Percentiles rank a stretch among this genome's conserved stretches.
Conservation (phyloP, 1,140 invertebrate species). For the Cylas formicarius region DNA sequence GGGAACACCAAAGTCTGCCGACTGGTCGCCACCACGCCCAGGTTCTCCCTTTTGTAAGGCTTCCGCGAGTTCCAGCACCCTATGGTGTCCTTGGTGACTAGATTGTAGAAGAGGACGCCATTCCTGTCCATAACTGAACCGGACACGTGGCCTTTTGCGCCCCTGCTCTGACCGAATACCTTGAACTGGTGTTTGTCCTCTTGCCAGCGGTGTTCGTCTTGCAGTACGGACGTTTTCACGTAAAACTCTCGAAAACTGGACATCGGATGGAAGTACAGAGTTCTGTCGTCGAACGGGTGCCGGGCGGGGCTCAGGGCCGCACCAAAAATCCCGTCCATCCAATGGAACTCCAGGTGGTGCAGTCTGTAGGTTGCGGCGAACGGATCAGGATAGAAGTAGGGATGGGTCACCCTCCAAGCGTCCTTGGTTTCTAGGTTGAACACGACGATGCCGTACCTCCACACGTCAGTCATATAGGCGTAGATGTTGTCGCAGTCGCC, state of each 20-base stretch:
- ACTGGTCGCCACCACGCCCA: conserved; percentile 53
- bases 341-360: conserved; percentile 68
- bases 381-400: conserved; percentile 70
- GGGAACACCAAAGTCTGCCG: conserved; percentile 61
- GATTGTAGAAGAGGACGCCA: conserved; percentile 70
- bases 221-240: conserved; percentile 56
- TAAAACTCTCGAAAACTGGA: conserved; percentile 69
- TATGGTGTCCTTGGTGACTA: conserved; percentile 63
- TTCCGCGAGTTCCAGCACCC: conserved; percentile 74
- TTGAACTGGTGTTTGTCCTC: conserved; percentile 53
- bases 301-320: conserved; percentile 58
- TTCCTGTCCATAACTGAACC: conserved; percentile 60
- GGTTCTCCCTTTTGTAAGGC: conserved; percentile 55
- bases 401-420: conserved; percentile 68
- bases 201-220: conserved; percentile 49
- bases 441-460: conserved; percentile 42
- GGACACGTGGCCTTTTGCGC: conserved; percentile 57
- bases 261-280: conserved; percentile 72
- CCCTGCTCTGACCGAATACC: conserved; percentile 54
- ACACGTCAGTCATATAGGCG: conserved; percentile 67
- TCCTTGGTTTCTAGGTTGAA: conserved; percentile 57
- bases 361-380: conserved; percentile 57
- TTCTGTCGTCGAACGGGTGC: conserved; percentile 46
- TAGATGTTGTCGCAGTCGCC: conserved; percentile 58
- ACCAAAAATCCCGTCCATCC: conserved; percentile 75